Percentiles rank a stretch among this genome's conserved stretches.
Evolutionary conservation across 2,888 invertebrate genomes (phyloP).

Genomic region (Aethes cnicana): DNA sequence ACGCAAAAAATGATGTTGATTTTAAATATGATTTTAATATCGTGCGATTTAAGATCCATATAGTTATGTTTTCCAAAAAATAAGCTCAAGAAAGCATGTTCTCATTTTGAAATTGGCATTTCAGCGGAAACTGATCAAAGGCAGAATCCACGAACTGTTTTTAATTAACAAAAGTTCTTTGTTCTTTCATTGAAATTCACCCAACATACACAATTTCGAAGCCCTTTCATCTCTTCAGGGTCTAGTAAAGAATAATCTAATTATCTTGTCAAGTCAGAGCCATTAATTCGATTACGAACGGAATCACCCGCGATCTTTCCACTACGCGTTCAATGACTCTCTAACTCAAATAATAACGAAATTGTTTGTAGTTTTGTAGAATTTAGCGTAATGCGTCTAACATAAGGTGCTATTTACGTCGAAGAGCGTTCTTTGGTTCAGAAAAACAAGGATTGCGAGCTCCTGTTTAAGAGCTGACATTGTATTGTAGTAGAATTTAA

Average conservation of each 20-base stretch:
- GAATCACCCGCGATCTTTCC: constrained; percentile 3
- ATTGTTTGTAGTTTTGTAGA: not conserved
- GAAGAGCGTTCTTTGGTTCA: too few relatives aligned
- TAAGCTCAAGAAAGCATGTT: too few relatives aligned
- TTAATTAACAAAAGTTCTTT: constrained; percentile 13
- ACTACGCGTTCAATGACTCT: constrained; percentile 1
- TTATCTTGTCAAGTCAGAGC: constrained; percentile 9
- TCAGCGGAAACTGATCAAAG: constrained; percentile 1
- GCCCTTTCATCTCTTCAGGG: constrained; percentile 13
- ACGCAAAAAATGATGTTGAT: too few relatives aligned
- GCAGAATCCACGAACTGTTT: not conserved
- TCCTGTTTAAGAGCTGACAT: too few relatives aligned
- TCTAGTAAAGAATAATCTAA: constrained; percentile 14
- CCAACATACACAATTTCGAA: not conserved
- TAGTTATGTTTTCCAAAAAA: too few relatives aligned
- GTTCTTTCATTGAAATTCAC: not conserved
- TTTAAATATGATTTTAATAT: too few relatives aligned
- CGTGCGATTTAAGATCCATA: too few relatives aligned
- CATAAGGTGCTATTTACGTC: too few relatives aligned
- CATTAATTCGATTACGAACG: not conserved
- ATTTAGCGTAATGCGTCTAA: too few relatives aligned
- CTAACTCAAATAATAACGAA: not conserved
- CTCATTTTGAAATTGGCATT: too few relatives aligned
- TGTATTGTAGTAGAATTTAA: too few relatives aligned
- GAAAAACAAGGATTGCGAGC: too few relatives aligned